Base-by-base conservation (phyloP, 2,113 vertebrate genomes). In the Lasiurus cinereus region DNA sequence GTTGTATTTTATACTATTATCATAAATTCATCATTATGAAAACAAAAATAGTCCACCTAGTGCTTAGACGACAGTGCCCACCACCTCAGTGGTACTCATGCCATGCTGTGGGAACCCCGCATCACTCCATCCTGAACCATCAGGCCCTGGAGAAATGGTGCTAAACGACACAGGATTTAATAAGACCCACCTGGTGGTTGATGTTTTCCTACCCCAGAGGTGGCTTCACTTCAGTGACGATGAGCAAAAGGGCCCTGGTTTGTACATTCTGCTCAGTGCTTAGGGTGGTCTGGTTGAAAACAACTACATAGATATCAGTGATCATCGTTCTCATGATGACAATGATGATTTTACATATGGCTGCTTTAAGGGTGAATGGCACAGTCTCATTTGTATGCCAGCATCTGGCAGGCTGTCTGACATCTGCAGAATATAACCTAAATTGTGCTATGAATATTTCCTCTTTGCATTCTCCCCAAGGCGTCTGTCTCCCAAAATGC, bases 381-480 rank as follows among this genome's bases (percentile, higher is more conserved):
- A 94, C 0, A 2, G n/a, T 93, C 97, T 97, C 98, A 95, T 98
- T 97, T 97, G 91, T 33, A 69, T 36, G 54, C 83, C 14, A 10
- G 93, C 97, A 98, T 98, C 92, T 97, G 97, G 98, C 97, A 98
- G 97, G 85, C 98, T 97, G 97, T 98, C 97, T 98, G 97, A 96
- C 19, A 31, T 88, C 97, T 97, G 96, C 94, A 96, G 97, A 94
- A 90, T 59, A 93, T 36, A 87, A 94, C 4, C 8, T 94, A 90
- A 96, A 83, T 54, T 0, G 82, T 83, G 76, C 96, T 43, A 93
- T 97, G 97, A 97, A 93, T 80, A 97, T 87, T 92, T 97, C 95
- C 94, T 93, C 91, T 95, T 92, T 95, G 73, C 66, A 11, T 93
- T 93, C 89, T 96, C 97, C 97, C 97, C 94, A 96, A 96, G 98